Conservation (phyloP, 1,140 invertebrate species). For the Microplitis demolitor region DNA sequence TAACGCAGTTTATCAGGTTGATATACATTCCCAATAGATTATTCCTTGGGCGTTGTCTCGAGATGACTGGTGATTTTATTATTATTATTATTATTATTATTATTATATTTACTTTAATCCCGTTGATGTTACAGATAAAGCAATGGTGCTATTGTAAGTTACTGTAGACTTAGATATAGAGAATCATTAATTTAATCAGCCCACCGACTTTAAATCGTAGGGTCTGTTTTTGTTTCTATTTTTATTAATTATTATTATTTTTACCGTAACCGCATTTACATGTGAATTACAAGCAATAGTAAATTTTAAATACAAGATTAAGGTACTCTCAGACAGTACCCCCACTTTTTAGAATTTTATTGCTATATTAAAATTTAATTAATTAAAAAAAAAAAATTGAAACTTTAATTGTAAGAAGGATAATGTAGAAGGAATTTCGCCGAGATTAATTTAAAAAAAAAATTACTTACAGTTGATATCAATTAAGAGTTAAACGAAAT, state of each 20-base stretch:
- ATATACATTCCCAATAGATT: background rate
- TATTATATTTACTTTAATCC: slow-evolving; percentile 1
- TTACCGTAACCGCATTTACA: too few relatives aligned
- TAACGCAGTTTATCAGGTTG: background rate
- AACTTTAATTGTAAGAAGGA: too few relatives aligned
- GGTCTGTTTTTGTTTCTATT: background rate
- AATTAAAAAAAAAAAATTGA: too few relatives aligned
- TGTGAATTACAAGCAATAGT: too few relatives aligned
- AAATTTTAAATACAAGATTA: too few relatives aligned
- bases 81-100: slow-evolving; percentile 1
- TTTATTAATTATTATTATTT: background rate
- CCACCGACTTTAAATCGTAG: background rate
- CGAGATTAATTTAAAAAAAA: too few relatives aligned
- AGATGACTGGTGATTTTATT: background rate
- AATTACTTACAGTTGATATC: too few relatives aligned
- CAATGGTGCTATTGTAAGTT: slow-evolving; percentile 25
- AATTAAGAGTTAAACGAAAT: too few relatives aligned
- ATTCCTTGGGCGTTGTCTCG: background rate
- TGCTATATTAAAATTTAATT: too few relatives aligned
- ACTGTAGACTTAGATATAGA: slow-evolving; percentile 9
- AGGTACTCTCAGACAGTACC: too few relatives aligned
- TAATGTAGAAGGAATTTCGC: too few relatives aligned
- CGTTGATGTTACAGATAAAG: slow-evolving; percentile 5
- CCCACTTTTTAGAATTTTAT: too few relatives aligned
- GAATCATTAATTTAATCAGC: background rate